Conservation (phyloP, 2,797 vertebrate species). For the Psittacula echo region DNA sequence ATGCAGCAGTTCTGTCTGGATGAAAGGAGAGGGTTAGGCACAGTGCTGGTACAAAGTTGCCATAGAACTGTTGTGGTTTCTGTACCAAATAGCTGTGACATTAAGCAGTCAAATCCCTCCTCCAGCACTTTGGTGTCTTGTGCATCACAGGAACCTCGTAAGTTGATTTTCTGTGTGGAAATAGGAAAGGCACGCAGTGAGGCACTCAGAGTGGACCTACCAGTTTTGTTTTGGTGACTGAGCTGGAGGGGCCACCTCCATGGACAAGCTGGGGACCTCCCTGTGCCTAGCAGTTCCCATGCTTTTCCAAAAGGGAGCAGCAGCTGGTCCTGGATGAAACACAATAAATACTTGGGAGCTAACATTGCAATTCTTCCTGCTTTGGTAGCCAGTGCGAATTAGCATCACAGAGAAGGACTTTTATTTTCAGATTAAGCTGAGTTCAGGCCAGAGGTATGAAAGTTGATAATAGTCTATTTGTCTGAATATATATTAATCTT, state of each 20-base stretch:
- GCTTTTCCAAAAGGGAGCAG: background rate
- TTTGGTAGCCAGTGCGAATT: background rate
- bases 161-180: background rate
- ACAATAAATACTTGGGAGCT: background rate
- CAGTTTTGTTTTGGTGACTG: background rate
- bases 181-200: background rate
- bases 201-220: background rate
- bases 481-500: background rate
- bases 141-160: fast-evolving
- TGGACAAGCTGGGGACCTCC: background rate
- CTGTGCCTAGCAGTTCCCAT: background rate
- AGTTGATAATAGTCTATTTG: background rate
- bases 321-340: background rate
- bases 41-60: background rate
- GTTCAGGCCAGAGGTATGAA: background rate
- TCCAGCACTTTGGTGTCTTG: background rate
- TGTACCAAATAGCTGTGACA: background rate
- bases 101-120: background rate
- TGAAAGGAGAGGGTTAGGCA: background rate
- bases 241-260: background rate
- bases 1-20: background rate
- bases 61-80: background rate
- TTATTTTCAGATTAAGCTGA: background rate
- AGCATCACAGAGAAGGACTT: background rate
- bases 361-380: background rate